These are phyloP conservation scores for Montifringilla adamsi DNA, from an alignment of 2,113 vertebrate species.

Conservation along the genomic window DNA sequence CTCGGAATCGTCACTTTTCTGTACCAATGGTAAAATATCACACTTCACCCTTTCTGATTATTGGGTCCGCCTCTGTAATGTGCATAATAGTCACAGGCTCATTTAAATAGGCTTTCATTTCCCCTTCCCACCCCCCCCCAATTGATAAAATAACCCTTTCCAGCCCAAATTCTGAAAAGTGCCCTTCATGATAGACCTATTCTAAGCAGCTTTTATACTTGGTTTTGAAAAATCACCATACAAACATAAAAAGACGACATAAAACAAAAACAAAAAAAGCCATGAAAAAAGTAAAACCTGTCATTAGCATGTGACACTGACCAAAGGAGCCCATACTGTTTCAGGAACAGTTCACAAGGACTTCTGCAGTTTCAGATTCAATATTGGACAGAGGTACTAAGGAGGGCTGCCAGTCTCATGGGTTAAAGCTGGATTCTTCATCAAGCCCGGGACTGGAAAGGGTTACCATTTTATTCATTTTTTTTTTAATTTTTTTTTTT, in stretches of 20 bases:
- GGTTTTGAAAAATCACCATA: slow-evolving; percentile 74
- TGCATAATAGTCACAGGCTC: slow-evolving; percentile 85
- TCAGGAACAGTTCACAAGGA: slow-evolving; percentile 79
- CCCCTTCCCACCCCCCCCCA: slow-evolving; percentile 61
- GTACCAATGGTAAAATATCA: slow-evolving; percentile 61
- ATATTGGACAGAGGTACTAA: slow-evolving; percentile 78
- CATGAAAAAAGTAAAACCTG: slow-evolving; percentile 69
- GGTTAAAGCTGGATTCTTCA: slow-evolving; percentile 67
- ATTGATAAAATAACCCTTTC: slow-evolving; percentile 79
- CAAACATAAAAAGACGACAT: slow-evolving; percentile 73
- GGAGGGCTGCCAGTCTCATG: slow-evolving; percentile 71
- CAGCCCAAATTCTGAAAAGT: slow-evolving; percentile 84
- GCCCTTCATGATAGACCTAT: slow-evolving; percentile 85
- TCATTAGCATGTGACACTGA: slow-evolving; percentile 75
- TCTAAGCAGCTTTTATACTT: slow-evolving; percentile 84
- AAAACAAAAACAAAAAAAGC: slow-evolving; percentile 60
- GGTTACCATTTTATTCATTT: slow-evolving; percentile 14
- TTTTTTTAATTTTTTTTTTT: not conserved
- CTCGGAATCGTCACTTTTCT: not conserved
- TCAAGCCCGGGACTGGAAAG: slow-evolving; percentile 70
- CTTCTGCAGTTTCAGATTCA: slow-evolving; percentile 65
- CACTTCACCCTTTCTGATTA: slow-evolving; percentile 70
- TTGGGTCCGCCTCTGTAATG: slow-evolving; percentile 77
- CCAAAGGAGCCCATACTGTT: slow-evolving; percentile 76
- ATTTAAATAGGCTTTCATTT: slow-evolving; percentile 76